Evolutionary conservation across 2,888 invertebrate species (phyloP).

Genomic region (Chrysolina americana): DNA sequence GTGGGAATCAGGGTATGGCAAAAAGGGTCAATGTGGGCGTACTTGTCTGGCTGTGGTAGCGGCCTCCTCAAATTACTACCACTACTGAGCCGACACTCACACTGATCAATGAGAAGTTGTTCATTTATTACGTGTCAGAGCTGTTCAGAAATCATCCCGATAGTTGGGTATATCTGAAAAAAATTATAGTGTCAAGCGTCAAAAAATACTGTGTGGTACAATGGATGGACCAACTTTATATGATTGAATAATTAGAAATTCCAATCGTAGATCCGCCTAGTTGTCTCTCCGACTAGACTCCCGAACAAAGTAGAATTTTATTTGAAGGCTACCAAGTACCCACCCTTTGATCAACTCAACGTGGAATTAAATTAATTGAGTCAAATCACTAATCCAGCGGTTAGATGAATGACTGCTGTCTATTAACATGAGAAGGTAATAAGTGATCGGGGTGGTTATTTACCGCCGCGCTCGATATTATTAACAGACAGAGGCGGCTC

Average conservation of each 20-base stretch:
- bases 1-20: too few relatives aligned
- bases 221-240: too few relatives aligned
- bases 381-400: conserved; percentile 41
- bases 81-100: too few relatives aligned
- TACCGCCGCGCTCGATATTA: conserved; percentile 50
- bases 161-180: too few relatives aligned
- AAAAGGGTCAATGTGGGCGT: too few relatives aligned
- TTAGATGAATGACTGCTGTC: conserved; percentile 26
- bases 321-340: neutral
- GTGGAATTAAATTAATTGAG: conserved; percentile 33
- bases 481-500: conserved; percentile 56
- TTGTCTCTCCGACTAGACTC: neutral
- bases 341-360: conserved; percentile 24
- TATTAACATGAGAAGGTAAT: conserved; percentile 42
- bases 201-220: too few relatives aligned
- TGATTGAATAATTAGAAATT: neutral
- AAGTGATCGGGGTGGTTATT: conserved; percentile 55
- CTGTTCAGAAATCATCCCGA: too few relatives aligned
- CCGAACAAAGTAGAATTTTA: neutral
- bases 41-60: too few relatives aligned
- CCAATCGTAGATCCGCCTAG: neutral
- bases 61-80: too few relatives aligned
- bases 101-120: too few relatives aligned
- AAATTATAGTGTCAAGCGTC: too few relatives aligned
- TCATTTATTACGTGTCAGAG: too few relatives aligned